These are phyloP conservation scores for Venusia cambrica DNA, from an alignment of 2,888 invertebrate genomes.

Conservation along the genomic window DNA sequence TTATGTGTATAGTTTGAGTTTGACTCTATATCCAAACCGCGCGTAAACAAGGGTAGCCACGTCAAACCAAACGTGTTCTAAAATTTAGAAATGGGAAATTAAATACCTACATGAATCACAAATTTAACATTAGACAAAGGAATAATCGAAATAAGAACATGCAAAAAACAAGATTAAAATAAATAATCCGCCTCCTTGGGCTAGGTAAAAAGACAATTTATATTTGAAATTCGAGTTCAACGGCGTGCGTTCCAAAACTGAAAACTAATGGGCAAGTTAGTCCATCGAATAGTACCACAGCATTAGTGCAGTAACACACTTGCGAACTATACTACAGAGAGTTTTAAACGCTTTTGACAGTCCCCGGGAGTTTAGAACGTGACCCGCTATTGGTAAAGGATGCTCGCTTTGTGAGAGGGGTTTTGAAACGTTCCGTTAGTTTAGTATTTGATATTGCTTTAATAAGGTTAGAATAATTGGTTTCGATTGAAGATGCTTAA, in stretches of 20 bases:
- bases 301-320: conserved; percentile 60
- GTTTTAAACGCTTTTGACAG: conserved; percentile 64
- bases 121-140: too few species aligned
- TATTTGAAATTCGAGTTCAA: conserved; percentile 13
- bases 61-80: conserved; percentile 29
- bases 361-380: conserved; percentile 49
- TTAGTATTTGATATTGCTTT: conserved; percentile 19
- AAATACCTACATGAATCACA: too few species aligned
- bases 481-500: too few species aligned
- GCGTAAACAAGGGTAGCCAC: conserved; percentile 31
- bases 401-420: conserved; percentile 25
- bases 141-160: too few species aligned
- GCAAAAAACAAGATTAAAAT: conserved; percentile 2
- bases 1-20: conserved; percentile 68
- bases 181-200: conserved; percentile 1
- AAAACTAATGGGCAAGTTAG: conserved; percentile 24
- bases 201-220: background rate
- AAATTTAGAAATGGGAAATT: conserved; percentile 17
- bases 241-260: conserved; percentile 19
- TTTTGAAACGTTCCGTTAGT: conserved; percentile 21
- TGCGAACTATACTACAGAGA: conserved; percentile 50
- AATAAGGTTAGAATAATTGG: background rate
- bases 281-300: conserved; percentile 31
- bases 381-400: conserved; percentile 51
- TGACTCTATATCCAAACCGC: conserved; percentile 27